phyloP scores from a whole-genome alignment of 2,888 invertebrate species.

The Lottia gigantea region DNA sequence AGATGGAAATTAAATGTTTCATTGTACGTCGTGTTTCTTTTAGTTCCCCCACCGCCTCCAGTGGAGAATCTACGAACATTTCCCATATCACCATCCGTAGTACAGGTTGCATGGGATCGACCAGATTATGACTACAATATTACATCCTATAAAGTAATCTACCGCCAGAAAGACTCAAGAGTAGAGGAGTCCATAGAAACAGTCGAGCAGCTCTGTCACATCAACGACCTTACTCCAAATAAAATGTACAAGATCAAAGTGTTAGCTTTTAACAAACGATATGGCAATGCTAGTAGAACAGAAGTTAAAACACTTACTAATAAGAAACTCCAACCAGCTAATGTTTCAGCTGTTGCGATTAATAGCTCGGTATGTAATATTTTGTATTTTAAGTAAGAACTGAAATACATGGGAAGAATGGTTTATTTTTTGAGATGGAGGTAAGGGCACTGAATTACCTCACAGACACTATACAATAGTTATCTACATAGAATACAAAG shows the following conservation, averaged over 20 bases:
- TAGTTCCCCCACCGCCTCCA: slow-evolving; percentile 31
- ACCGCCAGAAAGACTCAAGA: background rate
- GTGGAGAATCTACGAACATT: slow-evolving; percentile 28
- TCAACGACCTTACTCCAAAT: slow-evolving; percentile 19
- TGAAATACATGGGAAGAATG: no score
- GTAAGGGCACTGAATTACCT: no score
- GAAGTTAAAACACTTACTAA: slow-evolving; percentile 29
- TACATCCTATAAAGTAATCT: slow-evolving; percentile 27
- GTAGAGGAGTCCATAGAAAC: slow-evolving; percentile 15
- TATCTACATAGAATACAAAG: no score
- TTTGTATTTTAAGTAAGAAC: no score
- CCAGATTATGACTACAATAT: slow-evolving; percentile 35
- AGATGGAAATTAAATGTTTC: no score
- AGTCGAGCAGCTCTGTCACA: slow-evolving; percentile 10
- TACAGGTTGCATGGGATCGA: slow-evolving; percentile 30
- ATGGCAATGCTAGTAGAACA: background rate
- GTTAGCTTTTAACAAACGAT: slow-evolving; percentile 17
- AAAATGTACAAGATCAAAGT: slow-evolving; percentile 18
- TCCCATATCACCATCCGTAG: slow-evolving; percentile 28
- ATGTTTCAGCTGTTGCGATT: slow-evolving; percentile 28
- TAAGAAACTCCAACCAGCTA: slow-evolving; percentile 29
- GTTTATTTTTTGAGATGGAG: no score
- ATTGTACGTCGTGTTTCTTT: background rate
- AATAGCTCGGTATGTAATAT: slow-evolving; percentile 26
- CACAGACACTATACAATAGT: no score